A percentile compares a stretch with the other conserved stretches of the same genome.
Evolutionary conservation across 1,140 invertebrate species (phyloP).

Genomic region (Druon quercuslanigerum): DNA sequence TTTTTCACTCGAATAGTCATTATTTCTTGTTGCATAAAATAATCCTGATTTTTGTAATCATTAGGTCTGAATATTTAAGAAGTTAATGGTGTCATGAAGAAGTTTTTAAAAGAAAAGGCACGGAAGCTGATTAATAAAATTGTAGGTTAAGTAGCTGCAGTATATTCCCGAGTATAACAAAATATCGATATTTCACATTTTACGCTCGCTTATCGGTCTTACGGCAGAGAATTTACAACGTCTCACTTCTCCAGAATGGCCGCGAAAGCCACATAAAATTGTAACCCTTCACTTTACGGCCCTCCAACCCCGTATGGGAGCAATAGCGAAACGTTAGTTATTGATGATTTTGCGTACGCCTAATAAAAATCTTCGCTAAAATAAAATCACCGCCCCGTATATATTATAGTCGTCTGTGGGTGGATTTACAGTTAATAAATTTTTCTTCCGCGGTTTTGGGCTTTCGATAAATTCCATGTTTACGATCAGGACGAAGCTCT

Average conservation of each 20-base stretch:
- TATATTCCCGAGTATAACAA: not conserved
- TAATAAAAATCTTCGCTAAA: conserved; percentile 63
- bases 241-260: conserved; percentile 63
- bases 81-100: too few species aligned
- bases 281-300: conserved; percentile 60
- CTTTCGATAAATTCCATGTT: conserved; percentile 52
- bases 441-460: conserved; percentile 54
- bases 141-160: not conserved
- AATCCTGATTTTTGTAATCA: too few species aligned
- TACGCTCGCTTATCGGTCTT: conserved; percentile 59
- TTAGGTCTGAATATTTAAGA: too few species aligned
- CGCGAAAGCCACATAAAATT: conserved; percentile 61
- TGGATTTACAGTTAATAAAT: conserved; percentile 68
- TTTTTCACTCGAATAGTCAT: not conserved
- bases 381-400: conserved; percentile 49
- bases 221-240: conserved; percentile 62
- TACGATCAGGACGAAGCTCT: conserved; percentile 46
- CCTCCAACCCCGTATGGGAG: conserved; percentile 26
- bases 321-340: conserved; percentile 65
- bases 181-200: conserved; percentile 55
- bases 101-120: not conserved
- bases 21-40: too few species aligned
- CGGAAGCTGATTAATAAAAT: not conserved
- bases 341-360: conserved; percentile 59
- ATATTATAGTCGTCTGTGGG: conserved; percentile 8